Evolutionary conservation across 2,888 invertebrate genomes (phyloP), one percentile per base, ranked within the genome.

Genomic region (Torymus tubicola): DNA sequence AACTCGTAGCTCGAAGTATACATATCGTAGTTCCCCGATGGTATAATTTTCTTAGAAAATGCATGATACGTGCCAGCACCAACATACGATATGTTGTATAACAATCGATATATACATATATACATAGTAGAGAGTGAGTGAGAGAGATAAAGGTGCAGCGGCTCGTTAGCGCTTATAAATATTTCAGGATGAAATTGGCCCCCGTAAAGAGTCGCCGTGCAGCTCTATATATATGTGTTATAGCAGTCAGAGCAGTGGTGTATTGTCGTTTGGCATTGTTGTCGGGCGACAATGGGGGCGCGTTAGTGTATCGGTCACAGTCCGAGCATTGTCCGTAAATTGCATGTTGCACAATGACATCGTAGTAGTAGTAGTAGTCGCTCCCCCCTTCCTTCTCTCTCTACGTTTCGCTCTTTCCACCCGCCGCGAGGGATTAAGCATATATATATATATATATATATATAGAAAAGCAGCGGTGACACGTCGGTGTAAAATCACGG

Each of bases 111-210:
- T 21, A 21, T 21, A 21, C 2, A 21, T 21, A 21, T 21, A 21
- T 21, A 21, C 2, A 21, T 21, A 21, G 21, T 2, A 21, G 21
- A 21, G 21, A 21, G 21, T 2, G 21, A 21, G 21, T 0, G 31
- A 53, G 21, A 53, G 50, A 24, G 57, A 18, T 12, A 57, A 63
- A 71, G 76, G 63, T 63, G 68, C 42, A 42, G 42, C 14, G 53
- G 63, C 24, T 77, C 79, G 76, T 78, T 76, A 79, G 73, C 70
- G 76, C 76, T 72, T 70, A 79, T 82, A 73, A 82, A 82, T 87
- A 86, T 86, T 87, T 86, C 81, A 87, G 72, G 79, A 75, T 76
- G 80, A 85, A 86, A 87, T 87, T 86, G 85, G 85, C 85, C 84
- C 84, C 42, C 83, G 84, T 86, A 86, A 87, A 87, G 85, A 85